Evolutionary conservation across 1,140 invertebrate species (phyloP), one percentile per base, ranked within the genome.

Genomic region (Drosophila orosa): DNA sequence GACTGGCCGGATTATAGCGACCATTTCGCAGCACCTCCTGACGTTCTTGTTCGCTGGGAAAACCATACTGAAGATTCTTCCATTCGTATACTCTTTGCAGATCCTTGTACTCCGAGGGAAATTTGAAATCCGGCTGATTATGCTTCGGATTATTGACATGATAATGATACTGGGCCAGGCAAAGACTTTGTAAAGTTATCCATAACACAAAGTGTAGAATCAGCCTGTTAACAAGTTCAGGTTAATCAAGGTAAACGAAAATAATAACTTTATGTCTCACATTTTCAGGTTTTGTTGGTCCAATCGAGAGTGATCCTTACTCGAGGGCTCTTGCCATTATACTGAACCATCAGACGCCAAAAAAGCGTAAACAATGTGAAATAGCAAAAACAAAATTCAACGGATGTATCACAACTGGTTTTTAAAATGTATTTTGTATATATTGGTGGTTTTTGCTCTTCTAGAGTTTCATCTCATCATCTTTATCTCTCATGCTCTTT

Each of bases 1-100:
- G 75, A 69, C 62, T 85, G 22, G 74, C 72, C 3, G 83, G 83
- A 39, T 79, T 74, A 33, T 82, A 85, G 29, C 50, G 59, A 4
- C 81, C 84, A 55, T 45, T 77, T 31, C 63, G 42, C 12, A 87
- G 25, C 6, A 80, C 57, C 17, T 55, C 40, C 5, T 47, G 25
- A 1, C 75, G 47, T 13, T 82, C 78, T 10, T 27, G 17, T 45
- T 82, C 78, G 7, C 44, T 76, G 7, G 81, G 81, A 45, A 87
- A 87, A 2, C 63, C 81, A 39, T 76, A 85, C 35, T 85, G 75
- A 17, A 87, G 27, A 35, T 85, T 85, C 25, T 71, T 71, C 42
- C 60, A 80, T 58, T 86, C 80, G 31, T 59, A 84, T 8, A 84
- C 67, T 8, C 12, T 59, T 4, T 33, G 31, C 1, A 78, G 44